Percentiles rank a stretch among this genome's conserved stretches.
Evolutionary conservation across 2,113 vertebrate genomes (phyloP).

Genomic region (Bettongia penicillata): DNA sequence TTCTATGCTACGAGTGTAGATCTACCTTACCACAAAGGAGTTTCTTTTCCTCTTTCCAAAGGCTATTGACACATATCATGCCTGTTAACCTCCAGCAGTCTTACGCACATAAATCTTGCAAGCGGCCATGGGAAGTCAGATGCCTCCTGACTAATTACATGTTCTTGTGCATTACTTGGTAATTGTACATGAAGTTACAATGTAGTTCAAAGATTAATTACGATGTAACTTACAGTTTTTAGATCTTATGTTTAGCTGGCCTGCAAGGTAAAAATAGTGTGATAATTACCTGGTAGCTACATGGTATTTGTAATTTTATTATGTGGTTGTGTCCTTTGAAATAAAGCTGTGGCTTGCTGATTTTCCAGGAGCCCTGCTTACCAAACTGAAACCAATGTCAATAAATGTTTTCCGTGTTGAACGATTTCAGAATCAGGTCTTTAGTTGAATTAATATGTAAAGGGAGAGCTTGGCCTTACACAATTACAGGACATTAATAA

Average conservation of each 20-base stretch:
- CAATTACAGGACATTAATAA: slow-evolving; percentile 76
- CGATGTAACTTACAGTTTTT: slow-evolving; percentile 32
- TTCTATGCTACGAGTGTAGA: accelerated
- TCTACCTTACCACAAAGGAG: not conserved
- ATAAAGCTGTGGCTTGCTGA: not conserved
- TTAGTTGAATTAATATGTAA: slow-evolving; percentile 66
- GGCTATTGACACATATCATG: slow-evolving; percentile 52
- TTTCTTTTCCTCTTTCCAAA: not conserved
- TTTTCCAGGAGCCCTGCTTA: not conserved
- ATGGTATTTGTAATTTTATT: slow-evolving; percentile 38
- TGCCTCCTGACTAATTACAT: not conserved
- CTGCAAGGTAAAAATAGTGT: not conserved
- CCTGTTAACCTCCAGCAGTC: slow-evolving; percentile 40
- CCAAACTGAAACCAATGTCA: slow-evolving; percentile 40
- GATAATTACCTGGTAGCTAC: slow-evolving; percentile 29
- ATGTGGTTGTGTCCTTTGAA: slow-evolving; percentile 4
- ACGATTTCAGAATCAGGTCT: slow-evolving; percentile 2
- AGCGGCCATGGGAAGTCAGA: not conserved
- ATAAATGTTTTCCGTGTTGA: slow-evolving; percentile 29
- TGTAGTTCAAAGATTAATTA: slow-evolving; percentile 20
- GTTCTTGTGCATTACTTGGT: slow-evolving; percentile 32
- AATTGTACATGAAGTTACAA: slow-evolving; percentile 28
- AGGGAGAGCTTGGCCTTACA: slow-evolving; percentile 70
- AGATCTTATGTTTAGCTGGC: slow-evolving; percentile 25
- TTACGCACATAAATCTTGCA: slow-evolving; percentile 41